Evolutionary conservation across 2,797 vertebrate species (phyloP), one percentile per base, ranked within the genome.

Genomic region (Sternotherus odoratus): DNA sequence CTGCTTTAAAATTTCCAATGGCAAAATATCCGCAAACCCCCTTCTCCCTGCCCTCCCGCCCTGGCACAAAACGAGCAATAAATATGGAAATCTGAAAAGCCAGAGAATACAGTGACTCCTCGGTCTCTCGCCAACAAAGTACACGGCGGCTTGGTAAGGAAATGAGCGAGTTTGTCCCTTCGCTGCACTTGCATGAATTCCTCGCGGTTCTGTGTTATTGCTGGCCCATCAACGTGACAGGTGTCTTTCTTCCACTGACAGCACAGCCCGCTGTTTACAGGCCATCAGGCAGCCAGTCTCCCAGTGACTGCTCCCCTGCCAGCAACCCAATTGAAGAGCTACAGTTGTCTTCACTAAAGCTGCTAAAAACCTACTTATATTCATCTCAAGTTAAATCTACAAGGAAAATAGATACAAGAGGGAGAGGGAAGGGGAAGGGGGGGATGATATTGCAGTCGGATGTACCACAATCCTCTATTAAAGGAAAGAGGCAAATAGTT

Each of bases 51-150:
- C 36, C 54, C 8, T 85, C 80, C 91, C 93, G 79, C 89, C 13
- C 92, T 43, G 48, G 92, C 30, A 33, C 89, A 66, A 93, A 93
- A 26, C 82, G 88, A 94, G 97, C 79, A 97, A 98, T 98, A 97
- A 98, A 98, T 96, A 98, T 97, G 97, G 97, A 98, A 98, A 98
- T 97, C 83, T 28, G 24, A n/a, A 94, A 96, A 96, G 92, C 92
- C 82, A 53, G 90, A 21, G 17, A 91, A 93, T 96, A 86, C 33
- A 89, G 95, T 82, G 88, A 85, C 81, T 84, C 50, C 12, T 33
- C 94, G 63, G 86, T 12, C 92, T 92, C 89, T 93, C 53, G 19
- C 95, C 96, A 93, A 54, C 94, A 39, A 86, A 93, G 89, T 33
- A 69, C 36, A 80, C 9, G 24, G 7, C 4, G 1, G 72, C 78